These are phyloP conservation scores for Hemicentrotus pulcherrimus DNA, from an alignment of 35 echinoderm and acorn worm genomes.

Conservation along the genomic window DNA sequence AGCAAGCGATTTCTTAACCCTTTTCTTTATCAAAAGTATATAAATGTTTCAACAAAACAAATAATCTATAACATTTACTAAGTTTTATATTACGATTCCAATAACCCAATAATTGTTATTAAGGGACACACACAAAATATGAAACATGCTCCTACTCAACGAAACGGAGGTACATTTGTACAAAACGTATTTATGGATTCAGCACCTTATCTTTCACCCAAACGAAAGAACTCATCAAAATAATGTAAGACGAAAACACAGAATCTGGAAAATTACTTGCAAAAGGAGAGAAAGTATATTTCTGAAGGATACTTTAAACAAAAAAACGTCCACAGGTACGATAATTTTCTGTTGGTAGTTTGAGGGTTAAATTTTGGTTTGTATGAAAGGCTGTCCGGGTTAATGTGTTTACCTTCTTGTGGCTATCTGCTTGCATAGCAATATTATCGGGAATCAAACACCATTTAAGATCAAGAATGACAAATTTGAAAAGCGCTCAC, in stretches of 20 bases:
- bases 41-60: too few relatives aligned
- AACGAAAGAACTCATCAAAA: too few relatives aligned
- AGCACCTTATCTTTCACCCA: too few relatives aligned
- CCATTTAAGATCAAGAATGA: slow-evolving; percentile 19
- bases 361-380: neutral
- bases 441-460: slow-evolving; percentile 13
- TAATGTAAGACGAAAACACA: neutral
- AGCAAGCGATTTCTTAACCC: neutral
- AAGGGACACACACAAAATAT: too few relatives aligned
- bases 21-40: too few relatives aligned
- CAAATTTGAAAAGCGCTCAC: slow-evolving; percentile 17
- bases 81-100: too few relatives aligned
- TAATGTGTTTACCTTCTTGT: slow-evolving; percentile 13
- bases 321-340: neutral
- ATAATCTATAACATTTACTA: too few relatives aligned
- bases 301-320: neutral
- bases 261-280: neutral
- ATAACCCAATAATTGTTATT: too few relatives aligned
- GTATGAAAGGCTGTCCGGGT: neutral
- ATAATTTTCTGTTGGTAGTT: neutral
- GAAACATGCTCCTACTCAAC: too few relatives aligned
- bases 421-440: slow-evolving; percentile 15
- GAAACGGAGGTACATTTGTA: too few relatives aligned
- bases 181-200: too few relatives aligned
- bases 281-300: neutral